A percentile compares a stretch with the other conserved stretches of the same genome.
Evolutionary conservation across 2,797 vertebrate genomes (phyloP).

Genomic region (Hoplostethus atlanticus): DNA sequence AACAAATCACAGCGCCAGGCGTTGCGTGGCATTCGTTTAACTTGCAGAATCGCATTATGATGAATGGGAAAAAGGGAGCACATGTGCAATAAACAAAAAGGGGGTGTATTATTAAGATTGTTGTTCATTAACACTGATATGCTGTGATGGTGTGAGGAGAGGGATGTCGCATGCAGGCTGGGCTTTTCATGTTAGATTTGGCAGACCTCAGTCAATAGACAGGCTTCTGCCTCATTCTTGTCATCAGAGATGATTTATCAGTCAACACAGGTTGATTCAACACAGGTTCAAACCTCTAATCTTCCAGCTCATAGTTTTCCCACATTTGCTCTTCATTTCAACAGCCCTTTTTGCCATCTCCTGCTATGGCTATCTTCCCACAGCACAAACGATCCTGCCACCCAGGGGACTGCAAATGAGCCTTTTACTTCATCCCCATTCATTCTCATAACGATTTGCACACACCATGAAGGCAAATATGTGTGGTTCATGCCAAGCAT

Average conservation of each 20-base stretch:
- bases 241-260: too few species aligned
- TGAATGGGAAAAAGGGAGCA: background rate
- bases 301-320: slow-evolving; percentile 10
- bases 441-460: slow-evolving; percentile 50
- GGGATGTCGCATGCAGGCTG: slow-evolving; percentile 50
- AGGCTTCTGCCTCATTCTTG: slow-evolving; percentile 37
- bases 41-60: background rate
- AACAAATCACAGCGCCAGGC: background rate
- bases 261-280: background rate
- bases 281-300: background rate
- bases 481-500: slow-evolving; percentile 27
- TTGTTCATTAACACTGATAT: slow-evolving; percentile 49
- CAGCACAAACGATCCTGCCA: slow-evolving; percentile 30
- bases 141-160: slow-evolving; percentile 59
- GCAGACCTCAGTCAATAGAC: slow-evolving; percentile 42
- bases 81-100: slow-evolving; percentile 19
- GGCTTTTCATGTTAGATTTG: slow-evolving; percentile 74
- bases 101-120: slow-evolving; percentile 46
- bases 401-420: slow-evolving; percentile 49
- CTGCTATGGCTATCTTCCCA: slow-evolving; percentile 20
- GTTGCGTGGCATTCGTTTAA: background rate
- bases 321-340: slow-evolving; percentile 15
- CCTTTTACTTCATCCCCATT: slow-evolving; percentile 40
- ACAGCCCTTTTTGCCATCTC: slow-evolving; percentile 7
- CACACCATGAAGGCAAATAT: slow-evolving; percentile 25